phyloP scores from a whole-genome alignment of 2,888 invertebrate genomes.

The Cheilosia grossa region DNA sequence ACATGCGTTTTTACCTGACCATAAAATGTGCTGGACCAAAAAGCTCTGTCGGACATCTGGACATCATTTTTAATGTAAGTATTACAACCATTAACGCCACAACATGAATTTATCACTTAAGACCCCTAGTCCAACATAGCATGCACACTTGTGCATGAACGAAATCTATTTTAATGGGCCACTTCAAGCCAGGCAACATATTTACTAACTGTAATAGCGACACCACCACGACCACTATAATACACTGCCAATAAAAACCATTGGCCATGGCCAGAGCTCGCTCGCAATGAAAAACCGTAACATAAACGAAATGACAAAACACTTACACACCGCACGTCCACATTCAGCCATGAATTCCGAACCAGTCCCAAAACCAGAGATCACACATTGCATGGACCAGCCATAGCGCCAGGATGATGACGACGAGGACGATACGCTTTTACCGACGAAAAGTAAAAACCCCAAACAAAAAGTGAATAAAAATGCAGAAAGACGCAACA shows the following conservation, averaged over 20 bases:
- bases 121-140: conserved; percentile 8
- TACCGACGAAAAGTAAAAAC: conserved; percentile 40
- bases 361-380: conserved; percentile 37
- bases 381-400: conserved; percentile 16
- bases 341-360: conserved; percentile 31
- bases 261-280: conserved; percentile 18
- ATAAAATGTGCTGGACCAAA: conserved; percentile 1
- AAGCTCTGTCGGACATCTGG: conserved; percentile 15
- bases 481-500: conserved; percentile 63
- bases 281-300: conserved; percentile 54
- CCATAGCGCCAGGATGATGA: neutral
- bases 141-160: conserved; percentile 47
- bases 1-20: neutral
- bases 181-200: conserved; percentile 57
- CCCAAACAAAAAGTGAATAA: conserved; percentile 45
- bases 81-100: conserved; percentile 58
- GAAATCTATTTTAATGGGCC: conserved; percentile 66
- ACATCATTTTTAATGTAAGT: conserved; percentile 45
- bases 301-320: conserved; percentile 70
- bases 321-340: conserved; percentile 52
- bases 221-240: conserved; percentile 44
- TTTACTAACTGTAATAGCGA: conserved; percentile 61
- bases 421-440: conserved; percentile 44
- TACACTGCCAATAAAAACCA: conserved; percentile 55
- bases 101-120: conserved; percentile 55